Evolutionary conservation across 2,888 invertebrate species (phyloP).

Genomic region (Pseudolycoriella hygida): DNA sequence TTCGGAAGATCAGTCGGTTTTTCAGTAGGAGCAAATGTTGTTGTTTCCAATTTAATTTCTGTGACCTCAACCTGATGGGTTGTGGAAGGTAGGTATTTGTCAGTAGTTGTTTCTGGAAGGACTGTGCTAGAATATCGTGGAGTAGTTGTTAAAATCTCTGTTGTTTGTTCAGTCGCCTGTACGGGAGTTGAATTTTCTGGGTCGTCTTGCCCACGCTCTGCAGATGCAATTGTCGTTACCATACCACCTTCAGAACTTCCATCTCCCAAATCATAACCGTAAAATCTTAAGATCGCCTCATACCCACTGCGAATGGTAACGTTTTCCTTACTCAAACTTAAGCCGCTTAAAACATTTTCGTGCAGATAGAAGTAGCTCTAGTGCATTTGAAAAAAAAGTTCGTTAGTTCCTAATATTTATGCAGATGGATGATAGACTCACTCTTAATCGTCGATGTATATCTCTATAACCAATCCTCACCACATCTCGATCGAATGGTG

Average conservation of each 20-base stretch:
- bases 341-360: conserved; percentile 65
- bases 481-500: conserved; percentile 55
- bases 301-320: conserved; percentile 57
- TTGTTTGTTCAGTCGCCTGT: not conserved
- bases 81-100: no score
- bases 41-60: no score
- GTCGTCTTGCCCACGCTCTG: not conserved
- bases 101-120: no score
- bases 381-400: not conserved
- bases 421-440: no score
- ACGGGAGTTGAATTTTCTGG: not conserved
- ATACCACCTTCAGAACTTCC: no score
- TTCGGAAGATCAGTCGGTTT: not conserved
- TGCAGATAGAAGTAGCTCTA: conserved; percentile 71
- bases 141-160: not conserved
- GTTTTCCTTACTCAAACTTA: conserved; percentile 62
- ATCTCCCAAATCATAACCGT: conserved; percentile 56
- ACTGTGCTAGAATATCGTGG: not conserved
- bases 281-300: conserved; percentile 53
- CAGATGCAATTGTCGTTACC: not conserved
- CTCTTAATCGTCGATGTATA: conserved; percentile 64
- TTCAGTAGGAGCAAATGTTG: no score
- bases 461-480: conserved; percentile 66
- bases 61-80: no score
- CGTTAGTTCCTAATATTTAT: no score